Evolutionary conservation across 2,888 invertebrate species (phyloP), one percentile per base, ranked within the genome.

Genomic region (Hypomecis atomaria): DNA sequence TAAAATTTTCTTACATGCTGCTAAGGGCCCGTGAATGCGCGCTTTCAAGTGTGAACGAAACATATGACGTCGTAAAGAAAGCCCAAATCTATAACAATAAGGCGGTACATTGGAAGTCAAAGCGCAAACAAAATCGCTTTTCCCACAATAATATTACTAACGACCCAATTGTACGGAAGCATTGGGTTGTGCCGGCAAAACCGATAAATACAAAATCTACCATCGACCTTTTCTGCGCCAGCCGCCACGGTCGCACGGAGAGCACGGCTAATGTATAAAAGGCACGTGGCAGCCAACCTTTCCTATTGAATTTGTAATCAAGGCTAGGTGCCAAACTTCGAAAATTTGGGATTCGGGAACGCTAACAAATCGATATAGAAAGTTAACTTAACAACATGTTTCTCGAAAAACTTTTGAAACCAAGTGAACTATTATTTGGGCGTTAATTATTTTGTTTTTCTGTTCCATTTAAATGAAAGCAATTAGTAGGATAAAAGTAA

Each of bases 141-240:
- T 83, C 83, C 86, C 85, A 88, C 90, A 91, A 88, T 89, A 91
- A 90, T 91, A 89, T 90, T 89, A 89, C 90, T 91, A 91, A 92
- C 90, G 91, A 92, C 79, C 86, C 90, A 87, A 92, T 91, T 90
- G 90, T 91, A 88, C 81, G 86, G 84, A 85, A 86, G 88, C 89
- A 89, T 87, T 86, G 86, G 84, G 85, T 81, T 83, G 86, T 84
- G 85, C 83, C 82, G 84, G 84, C 82, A 83, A 85, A 90, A 89
- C 89, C 90, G 88, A 92, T 92, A 92, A 91, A 92, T 91, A 92
- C 87, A 84, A 85, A 90, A 89, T 89, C 84, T 80, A 80, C 79
- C 81, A 78, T 77, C 83, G 86, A 86, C 87, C 87, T 88, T 89
- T 87, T 79, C 81, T 78, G 77, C 77, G 74, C 74, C 76, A 71